Percentiles rank a stretch among this genome's conserved stretches.
These are phyloP conservation scores for Aptenodytes patagonicus DNA, from an alignment of 2,113 vertebrate genomes.

Conservation along the genomic window DNA sequence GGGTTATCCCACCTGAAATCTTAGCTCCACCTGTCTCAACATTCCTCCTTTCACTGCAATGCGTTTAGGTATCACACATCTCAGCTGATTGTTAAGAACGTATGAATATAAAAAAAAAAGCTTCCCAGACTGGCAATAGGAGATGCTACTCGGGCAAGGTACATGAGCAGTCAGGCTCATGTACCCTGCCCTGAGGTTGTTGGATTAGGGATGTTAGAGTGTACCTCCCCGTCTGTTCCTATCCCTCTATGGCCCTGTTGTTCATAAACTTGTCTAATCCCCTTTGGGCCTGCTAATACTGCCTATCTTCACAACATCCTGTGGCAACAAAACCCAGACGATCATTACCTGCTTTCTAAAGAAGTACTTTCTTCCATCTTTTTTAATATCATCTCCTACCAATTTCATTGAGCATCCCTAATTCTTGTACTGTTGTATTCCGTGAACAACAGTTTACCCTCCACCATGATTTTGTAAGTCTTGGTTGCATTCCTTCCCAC, in stretches of 20 bases:
- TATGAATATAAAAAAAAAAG: not conserved
- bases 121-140: not conserved
- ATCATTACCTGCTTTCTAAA: not conserved
- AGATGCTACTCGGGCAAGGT: not conserved
- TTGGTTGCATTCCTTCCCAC: not conserved
- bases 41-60: not conserved
- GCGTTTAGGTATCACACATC: not conserved
- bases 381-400: not conserved
- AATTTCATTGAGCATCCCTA: not conserved
- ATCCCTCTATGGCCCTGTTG: not conserved
- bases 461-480: not conserved
- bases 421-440: not conserved
- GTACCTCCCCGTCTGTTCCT: not conserved
- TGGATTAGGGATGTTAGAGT: not conserved
- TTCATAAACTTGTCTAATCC: not conserved
- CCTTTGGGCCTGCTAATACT: not conserved
- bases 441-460: not conserved
- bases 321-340: not conserved
- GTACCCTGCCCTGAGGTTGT: not conserved
- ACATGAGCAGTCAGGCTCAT: not conserved
- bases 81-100: not conserved
- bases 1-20: not conserved
- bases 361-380: not conserved
- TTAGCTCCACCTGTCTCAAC: not conserved
- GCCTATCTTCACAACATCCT: not conserved